phyloP scores from a whole-genome alignment of 92 coral and sea anemone genomes.

The Porites rus region DNA sequence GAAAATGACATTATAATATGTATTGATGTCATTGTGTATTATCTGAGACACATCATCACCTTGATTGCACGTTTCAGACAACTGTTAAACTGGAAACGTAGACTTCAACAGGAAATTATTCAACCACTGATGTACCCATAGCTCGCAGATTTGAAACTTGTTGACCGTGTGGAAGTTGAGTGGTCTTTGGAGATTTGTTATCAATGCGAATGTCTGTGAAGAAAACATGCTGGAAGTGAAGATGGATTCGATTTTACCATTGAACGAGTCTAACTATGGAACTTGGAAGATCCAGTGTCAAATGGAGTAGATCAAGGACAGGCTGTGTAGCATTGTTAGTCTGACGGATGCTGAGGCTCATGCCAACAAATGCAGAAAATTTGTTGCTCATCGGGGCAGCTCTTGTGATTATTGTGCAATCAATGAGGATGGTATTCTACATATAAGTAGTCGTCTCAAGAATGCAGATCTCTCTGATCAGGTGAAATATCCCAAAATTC shows the following conservation, averaged over 20 bases:
- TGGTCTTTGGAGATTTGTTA: neutral
- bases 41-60: no score
- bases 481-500: slow-evolving; percentile 57
- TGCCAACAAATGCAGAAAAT: slow-evolving; percentile 20
- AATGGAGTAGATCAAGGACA: slow-evolving; percentile 67
- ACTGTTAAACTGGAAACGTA: no score
- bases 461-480: slow-evolving; percentile 33
- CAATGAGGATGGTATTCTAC: slow-evolving; percentile 58
- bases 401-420: slow-evolving; percentile 51
- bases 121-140: no score
- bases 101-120: no score
- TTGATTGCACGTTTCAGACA: no score
- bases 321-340: slow-evolving; percentile 63
- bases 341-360: slow-evolving; percentile 56
- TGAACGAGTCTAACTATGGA: no score
- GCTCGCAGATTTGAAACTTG: neutral
- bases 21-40: no score
- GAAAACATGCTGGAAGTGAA: slow-evolving; percentile 1
- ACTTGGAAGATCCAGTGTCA: slow-evolving; percentile 51
- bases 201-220: neutral
- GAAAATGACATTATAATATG: no score
- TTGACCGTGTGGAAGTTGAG: neutral
- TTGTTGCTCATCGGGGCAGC: slow-evolving; percentile 37
- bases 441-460: slow-evolving; percentile 64
- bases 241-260: slow-evolving; percentile 14